A percentile compares a stretch with the other conserved stretches of the same genome.
Evolutionary conservation across 1,140 invertebrate species (phyloP).

Genomic region (Drosophila mayri): DNA sequence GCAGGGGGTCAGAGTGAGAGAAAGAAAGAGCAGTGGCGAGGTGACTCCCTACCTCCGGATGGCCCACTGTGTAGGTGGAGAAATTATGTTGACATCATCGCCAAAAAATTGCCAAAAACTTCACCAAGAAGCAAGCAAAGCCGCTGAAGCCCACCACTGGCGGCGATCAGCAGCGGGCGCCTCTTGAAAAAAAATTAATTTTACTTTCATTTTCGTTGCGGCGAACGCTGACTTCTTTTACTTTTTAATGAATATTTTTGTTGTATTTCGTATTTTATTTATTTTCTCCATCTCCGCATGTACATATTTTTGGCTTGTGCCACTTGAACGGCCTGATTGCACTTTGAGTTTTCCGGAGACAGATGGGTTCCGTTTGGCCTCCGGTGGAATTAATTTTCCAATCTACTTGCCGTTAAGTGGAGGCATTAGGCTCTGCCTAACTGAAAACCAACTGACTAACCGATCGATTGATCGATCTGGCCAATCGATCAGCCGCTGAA

Average conservation of each 20-base stretch:
- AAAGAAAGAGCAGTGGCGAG: not conserved
- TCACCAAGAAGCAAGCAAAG: constrained; percentile 52
- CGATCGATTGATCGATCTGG: constrained; percentile 25
- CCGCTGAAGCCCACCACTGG: constrained; percentile 19
- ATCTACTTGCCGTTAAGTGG: constrained; percentile 30
- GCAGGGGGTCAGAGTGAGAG: constrained; percentile 44
- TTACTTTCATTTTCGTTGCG: constrained; percentile 79
- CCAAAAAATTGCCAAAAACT: constrained; percentile 69
- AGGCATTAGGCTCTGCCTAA: constrained; percentile 33
- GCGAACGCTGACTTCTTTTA: constrained; percentile 49
- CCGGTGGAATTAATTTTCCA: constrained; percentile 26
- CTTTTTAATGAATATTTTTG: constrained; percentile 39
- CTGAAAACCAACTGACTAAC: constrained; percentile 31
- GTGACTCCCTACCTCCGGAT: constrained; percentile 13
- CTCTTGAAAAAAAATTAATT: constrained; percentile 64
- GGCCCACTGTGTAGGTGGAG: constrained; percentile 80
- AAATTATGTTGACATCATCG: constrained; percentile 84
- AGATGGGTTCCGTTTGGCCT: constrained; percentile 46
- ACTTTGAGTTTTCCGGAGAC: constrained; percentile 45
- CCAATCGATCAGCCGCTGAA: constrained; percentile 27
- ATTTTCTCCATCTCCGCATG: constrained; percentile 36
- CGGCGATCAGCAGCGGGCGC: constrained; percentile 4
- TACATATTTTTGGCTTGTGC: constrained; percentile 44
- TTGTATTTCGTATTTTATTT: constrained; percentile 12
- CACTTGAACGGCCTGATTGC: constrained; percentile 56